A percentile compares a stretch with the other conserved stretches of the same genome.
phyloP scores from a whole-genome alignment of 2,113 vertebrate species.

The Heptranchias perlo region DNA sequence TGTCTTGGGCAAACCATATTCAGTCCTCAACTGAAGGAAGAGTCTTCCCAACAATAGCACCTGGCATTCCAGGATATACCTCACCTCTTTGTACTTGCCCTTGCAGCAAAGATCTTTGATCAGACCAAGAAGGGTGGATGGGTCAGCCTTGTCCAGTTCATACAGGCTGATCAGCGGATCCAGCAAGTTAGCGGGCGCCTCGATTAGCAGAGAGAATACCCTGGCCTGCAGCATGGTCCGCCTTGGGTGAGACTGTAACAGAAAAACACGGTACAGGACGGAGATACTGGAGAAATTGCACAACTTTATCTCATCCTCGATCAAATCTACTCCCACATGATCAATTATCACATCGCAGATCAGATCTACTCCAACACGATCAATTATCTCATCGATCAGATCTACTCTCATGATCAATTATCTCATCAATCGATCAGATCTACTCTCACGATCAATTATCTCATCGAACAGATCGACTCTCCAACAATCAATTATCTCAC shows the following conservation, averaged over 20 bases:
- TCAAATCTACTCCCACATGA: too few relatives aligned
- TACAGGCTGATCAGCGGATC: conserved; percentile 54
- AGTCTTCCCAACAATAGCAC: neutral
- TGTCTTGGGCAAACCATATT: neutral
- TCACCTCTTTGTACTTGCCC: conserved; percentile 55
- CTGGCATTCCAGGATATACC: neutral
- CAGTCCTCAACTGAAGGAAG: neutral
- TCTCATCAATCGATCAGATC: too few relatives aligned
- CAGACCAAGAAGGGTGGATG: conserved; percentile 44
- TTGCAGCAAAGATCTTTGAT: conserved; percentile 46
- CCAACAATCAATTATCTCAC: too few relatives aligned
- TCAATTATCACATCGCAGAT: too few relatives aligned
- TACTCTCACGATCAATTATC: too few relatives aligned
- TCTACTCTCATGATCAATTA: too few relatives aligned
- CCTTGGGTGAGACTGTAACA: conserved; percentile 42
- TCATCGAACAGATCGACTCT: too few relatives aligned
- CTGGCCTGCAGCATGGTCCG: conserved; percentile 48
- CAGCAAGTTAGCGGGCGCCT: conserved; percentile 46
- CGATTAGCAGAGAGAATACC: conserved; percentile 40
- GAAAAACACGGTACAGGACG: neutral
- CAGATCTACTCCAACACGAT: too few relatives aligned
- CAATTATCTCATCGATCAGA: too few relatives aligned
- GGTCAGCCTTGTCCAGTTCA: conserved; percentile 50
- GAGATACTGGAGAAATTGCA: neutral
- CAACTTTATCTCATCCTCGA: neutral